A percentile compares a stretch with the other conserved stretches of the same genome.
These are phyloP conservation scores for Stichodactyla helianthus DNA, from an alignment of 64 coral and sea anemone species.

Conservation along the genomic window DNA sequence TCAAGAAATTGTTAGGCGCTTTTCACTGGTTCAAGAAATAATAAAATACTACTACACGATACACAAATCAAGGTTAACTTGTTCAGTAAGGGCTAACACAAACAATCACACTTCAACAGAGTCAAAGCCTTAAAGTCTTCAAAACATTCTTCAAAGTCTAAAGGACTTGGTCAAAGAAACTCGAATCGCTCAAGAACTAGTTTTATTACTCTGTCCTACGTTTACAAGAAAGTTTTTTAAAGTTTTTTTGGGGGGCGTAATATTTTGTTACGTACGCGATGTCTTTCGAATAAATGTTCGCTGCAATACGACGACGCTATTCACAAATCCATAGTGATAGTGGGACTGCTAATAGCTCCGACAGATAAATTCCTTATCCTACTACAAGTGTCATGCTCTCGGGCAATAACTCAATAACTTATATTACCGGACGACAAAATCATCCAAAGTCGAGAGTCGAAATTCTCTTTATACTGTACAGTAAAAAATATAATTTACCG, in stretches of 20 bases:
- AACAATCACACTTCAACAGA: background rate
- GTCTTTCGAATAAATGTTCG: conserved; percentile 14
- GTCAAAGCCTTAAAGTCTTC: background rate
- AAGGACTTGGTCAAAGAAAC: background rate
- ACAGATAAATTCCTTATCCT: conserved; percentile 20
- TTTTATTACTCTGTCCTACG: background rate
- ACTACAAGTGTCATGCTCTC: conserved; percentile 4
- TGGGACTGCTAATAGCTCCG: background rate
- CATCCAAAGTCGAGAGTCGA: conserved; percentile 19
- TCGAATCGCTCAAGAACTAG: background rate
- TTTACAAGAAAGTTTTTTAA: background rate
- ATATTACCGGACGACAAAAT: background rate
- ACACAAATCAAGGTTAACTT: conserved; percentile 10
- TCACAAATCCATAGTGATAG: conserved; percentile 41
- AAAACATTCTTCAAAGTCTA: background rate
- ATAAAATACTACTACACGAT: background rate
- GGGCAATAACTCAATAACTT: conserved; percentile 27
- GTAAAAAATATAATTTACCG: conserved; percentile 96
- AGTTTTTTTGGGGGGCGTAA: background rate
- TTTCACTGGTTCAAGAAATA: background rate
- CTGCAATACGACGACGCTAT: conserved; percentile 62
- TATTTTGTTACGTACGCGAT: background rate
- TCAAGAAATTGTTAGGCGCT: background rate
- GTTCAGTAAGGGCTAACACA: conserved; percentile 11
- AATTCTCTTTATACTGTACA: conserved; percentile 68